Conservation (phyloP, 2,797 vertebrate genomes). For the Dendrocincla tyrannina region DNA sequence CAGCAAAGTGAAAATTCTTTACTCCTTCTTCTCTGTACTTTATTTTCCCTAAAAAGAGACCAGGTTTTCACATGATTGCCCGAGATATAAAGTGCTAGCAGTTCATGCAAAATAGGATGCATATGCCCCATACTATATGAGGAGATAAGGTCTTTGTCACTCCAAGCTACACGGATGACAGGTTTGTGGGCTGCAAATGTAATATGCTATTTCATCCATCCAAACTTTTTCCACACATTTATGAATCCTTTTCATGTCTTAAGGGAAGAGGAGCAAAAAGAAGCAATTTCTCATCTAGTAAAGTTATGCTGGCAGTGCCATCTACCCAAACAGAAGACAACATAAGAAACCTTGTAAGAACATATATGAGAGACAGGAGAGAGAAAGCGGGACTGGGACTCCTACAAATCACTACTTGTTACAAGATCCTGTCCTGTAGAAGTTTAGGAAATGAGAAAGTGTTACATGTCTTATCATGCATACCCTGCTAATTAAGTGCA, state of each 20-base stretch:
- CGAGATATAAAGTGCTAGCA: neutral
- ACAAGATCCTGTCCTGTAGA: neutral
- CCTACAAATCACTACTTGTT: neutral
- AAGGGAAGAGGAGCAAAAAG: neutral
- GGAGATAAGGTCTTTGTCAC: neutral
- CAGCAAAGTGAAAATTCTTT: neutral
- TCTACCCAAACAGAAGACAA: neutral
- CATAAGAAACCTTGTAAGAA: neutral
- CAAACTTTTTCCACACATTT: neutral
- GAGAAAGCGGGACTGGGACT: neutral
- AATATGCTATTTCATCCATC: neutral
- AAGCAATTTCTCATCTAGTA: neutral
- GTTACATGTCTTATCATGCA: neutral
- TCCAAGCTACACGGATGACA: neutral
- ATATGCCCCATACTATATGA: neutral
- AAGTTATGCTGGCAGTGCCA: neutral
- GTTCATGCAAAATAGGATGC: neutral
- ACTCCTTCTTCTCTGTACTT: neutral
- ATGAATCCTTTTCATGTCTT: neutral
- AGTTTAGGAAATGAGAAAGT: neutral
- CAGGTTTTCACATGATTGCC: neutral
- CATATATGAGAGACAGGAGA: neutral
- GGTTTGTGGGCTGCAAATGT: neutral
- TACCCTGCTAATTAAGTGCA: neutral
- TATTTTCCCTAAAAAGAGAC: neutral